Percentiles rank a stretch among this genome's conserved stretches.
Conservation (phyloP, 92 coral and sea anemone species). For the Porites cylindrica region DNA sequence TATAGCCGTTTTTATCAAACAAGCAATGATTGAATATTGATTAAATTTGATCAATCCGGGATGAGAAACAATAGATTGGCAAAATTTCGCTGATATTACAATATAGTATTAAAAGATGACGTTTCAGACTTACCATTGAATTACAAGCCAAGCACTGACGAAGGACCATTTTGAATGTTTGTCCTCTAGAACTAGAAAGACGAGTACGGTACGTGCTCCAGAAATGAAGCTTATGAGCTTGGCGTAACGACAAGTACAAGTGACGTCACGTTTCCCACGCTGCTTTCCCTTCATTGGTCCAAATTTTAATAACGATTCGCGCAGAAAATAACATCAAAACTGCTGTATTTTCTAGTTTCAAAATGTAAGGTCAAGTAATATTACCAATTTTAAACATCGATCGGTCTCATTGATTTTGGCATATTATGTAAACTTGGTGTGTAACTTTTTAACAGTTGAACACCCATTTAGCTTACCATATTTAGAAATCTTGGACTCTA, state of each 20-base stretch:
- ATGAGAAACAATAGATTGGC: too few relatives aligned
- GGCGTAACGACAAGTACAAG: conserved; percentile 43
- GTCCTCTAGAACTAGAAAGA: background rate
- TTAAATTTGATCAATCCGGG: too few relatives aligned
- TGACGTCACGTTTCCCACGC: conserved; percentile 46
- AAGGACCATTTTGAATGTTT: conserved; percentile 36
- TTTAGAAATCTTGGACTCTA: too few relatives aligned
- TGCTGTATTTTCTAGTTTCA: background rate
- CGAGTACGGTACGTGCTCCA: conserved; percentile 12
- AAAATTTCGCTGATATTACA: too few relatives aligned
- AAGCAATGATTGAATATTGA: too few relatives aligned
- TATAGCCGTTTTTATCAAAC: conserved; percentile 2
- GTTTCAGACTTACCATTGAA: conserved; percentile 32
- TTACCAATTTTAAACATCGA: background rate
- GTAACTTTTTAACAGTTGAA: too few relatives aligned
- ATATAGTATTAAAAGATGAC: background rate
- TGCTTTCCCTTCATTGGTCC: background rate
- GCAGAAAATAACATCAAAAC: background rate
- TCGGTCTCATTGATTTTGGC: background rate
- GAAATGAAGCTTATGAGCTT: conserved; percentile 26
- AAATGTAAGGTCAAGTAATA: background rate
- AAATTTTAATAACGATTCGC: background rate
- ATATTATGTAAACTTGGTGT: too few relatives aligned
- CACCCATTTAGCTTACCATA: too few relatives aligned
- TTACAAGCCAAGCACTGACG: conserved; percentile 56